Evolutionary conservation across 1,140 invertebrate genomes (phyloP).

Genomic region (Dinoponera quadriceps): DNA sequence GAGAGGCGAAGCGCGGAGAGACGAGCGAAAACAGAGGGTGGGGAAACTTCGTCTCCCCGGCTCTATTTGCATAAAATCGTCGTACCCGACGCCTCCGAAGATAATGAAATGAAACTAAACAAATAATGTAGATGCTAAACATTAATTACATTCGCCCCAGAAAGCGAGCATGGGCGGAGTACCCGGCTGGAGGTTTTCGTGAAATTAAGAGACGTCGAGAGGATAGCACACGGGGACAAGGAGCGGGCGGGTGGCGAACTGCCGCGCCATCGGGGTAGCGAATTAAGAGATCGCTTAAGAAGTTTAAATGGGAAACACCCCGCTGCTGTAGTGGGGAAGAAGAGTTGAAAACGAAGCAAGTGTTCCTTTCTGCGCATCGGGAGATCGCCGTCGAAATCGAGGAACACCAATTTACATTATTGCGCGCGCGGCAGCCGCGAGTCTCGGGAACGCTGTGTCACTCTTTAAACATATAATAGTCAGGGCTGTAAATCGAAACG

Average conservation of each 20-base stretch:
- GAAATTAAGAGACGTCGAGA: conserved; percentile 69
- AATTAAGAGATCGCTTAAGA: conserved; percentile 78
- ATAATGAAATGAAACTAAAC: conserved; percentile 85
- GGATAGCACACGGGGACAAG: conserved; percentile 40
- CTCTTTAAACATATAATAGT: neutral
- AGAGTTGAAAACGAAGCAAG: conserved; percentile 16
- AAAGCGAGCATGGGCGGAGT: conserved; percentile 55
- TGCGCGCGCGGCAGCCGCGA: conserved; percentile 11
- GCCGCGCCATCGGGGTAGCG: conserved; percentile 58
- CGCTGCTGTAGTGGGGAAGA: conserved; percentile 59
- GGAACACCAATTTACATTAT: conserved; percentile 51
- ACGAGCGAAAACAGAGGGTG: conserved; percentile 61
- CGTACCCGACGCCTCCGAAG: conserved; percentile 79
- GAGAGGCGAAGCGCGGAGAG: conserved; percentile 35
- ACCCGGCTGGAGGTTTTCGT: conserved; percentile 56
- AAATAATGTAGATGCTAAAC: conserved; percentile 84
- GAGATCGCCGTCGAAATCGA: conserved; percentile 55
- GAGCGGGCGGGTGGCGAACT: conserved; percentile 45
- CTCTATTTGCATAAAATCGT: conserved; percentile 84
- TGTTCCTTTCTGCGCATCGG: conserved; percentile 46
- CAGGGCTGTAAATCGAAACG: neutral
- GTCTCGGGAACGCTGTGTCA: conserved; percentile 10
- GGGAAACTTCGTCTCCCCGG: conserved; percentile 72
- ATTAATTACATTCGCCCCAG: conserved; percentile 81
- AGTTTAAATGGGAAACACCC: conserved; percentile 73